phyloP scores from a whole-genome alignment of 2,888 invertebrate species.

The Drosophila yooni region DNA sequence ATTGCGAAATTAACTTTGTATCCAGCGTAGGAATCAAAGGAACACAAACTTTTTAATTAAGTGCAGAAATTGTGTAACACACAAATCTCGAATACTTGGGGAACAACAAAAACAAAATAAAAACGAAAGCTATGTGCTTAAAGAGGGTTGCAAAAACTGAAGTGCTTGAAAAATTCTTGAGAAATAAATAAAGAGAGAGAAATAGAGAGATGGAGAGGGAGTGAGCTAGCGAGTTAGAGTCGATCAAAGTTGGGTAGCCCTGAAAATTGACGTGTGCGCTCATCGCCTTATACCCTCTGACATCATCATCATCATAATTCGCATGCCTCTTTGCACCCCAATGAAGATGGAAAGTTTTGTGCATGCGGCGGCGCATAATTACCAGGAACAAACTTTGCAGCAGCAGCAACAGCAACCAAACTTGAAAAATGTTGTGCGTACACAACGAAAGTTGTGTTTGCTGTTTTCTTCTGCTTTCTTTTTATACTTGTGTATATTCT shows the following conservation, averaged over 20 bases:
- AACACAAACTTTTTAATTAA: constrained; percentile 68
- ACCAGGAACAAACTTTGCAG: constrained; percentile 64
- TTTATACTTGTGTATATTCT: neutral
- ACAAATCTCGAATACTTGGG: neutral
- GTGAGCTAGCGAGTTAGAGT: neutral
- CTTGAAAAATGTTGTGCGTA: constrained; percentile 61
- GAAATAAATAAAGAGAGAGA: constrained; percentile 3
- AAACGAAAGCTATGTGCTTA: neutral
- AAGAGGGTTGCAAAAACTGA: constrained; percentile 1
- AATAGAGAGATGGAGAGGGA: neutral
- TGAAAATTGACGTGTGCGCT: constrained; percentile 32
- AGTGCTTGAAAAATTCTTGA: neutral
- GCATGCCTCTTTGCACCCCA: constrained; percentile 64
- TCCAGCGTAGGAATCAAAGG: constrained; percentile 51
- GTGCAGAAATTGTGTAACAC: constrained; percentile 34
- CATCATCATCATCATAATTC: constrained; percentile 58
- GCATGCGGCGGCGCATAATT: constrained; percentile 72
- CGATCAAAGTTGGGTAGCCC: constrained; percentile 44
- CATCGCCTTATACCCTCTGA: neutral
- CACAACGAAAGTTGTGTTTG: constrained; percentile 32
- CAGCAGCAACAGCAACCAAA: constrained; percentile 42
- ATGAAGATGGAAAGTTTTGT: constrained; percentile 59
- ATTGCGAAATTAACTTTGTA: constrained; percentile 69
- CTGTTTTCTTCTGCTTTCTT: neutral
- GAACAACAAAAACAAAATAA: neutral